These are phyloP conservation scores for Pao palembangensis DNA, from an alignment of 2,113 vertebrate species.

Conservation along the genomic window DNA sequence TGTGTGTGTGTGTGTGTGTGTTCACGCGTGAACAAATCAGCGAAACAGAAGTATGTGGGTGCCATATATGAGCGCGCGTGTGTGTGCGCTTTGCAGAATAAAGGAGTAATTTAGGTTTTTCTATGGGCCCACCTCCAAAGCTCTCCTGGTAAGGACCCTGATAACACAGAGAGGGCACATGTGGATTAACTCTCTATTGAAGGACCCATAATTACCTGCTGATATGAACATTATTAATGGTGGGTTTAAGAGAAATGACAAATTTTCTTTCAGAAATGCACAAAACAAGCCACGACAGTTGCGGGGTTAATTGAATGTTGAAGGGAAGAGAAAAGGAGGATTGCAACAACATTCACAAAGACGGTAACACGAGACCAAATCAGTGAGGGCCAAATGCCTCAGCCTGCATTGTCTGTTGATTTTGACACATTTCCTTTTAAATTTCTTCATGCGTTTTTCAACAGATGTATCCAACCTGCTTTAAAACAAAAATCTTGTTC, in stretches of 20 bases:
- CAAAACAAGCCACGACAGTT: conserved; percentile 12
- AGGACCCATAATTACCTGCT: conserved; percentile 66
- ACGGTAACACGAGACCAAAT: conserved; percentile 4
- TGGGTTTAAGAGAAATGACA: conserved; percentile 25
- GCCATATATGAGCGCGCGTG: conserved; percentile 10
- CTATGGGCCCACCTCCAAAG: conserved; percentile 60
- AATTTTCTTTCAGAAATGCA: conserved; percentile 38
- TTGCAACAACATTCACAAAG: conserved; percentile 22
- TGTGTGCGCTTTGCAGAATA: conserved; percentile 49
- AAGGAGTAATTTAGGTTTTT: conserved; percentile 66
- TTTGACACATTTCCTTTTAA: conserved; percentile 2
- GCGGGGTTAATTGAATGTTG: conserved; percentile 28
- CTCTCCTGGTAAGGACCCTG: conserved; percentile 42
- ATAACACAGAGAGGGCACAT: conserved; percentile 64
- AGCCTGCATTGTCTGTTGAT: neutral
- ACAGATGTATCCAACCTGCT: neutral
- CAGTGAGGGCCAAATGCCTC: conserved; percentile 5
- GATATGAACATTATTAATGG: conserved; percentile 60
- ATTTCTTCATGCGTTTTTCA: conserved; percentile 1
- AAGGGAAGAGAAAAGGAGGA: neutral
- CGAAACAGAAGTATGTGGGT: conserved; percentile 33
- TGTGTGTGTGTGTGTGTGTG: conserved; percentile 11
- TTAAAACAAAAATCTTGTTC: conserved; percentile 17
- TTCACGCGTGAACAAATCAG: neutral
- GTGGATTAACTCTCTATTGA: conserved; percentile 64